These are phyloP conservation scores for Chouioia cunea DNA, from an alignment of 2,888 invertebrate species.

Conservation along the genomic window DNA sequence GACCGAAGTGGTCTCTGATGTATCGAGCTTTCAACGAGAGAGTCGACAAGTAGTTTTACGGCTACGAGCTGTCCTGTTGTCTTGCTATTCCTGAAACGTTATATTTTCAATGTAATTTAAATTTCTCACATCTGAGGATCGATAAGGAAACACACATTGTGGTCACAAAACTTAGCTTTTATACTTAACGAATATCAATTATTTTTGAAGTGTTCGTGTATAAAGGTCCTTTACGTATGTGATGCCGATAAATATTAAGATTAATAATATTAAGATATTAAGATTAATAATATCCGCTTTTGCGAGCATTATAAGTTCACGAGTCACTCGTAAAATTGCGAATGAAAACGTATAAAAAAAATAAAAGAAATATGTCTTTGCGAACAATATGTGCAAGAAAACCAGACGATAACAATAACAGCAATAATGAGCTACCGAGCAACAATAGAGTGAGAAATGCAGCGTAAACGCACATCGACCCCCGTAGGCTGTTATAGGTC, in stretches of 20 bases:
- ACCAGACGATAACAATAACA: background rate
- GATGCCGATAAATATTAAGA: too few species aligned
- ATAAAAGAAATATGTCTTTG: background rate
- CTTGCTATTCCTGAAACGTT: too few species aligned
- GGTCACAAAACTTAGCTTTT: too few species aligned
- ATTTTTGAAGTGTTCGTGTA: too few species aligned
- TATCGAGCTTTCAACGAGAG: conserved; percentile 32
- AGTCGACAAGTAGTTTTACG: conserved; percentile 5
- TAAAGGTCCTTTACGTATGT: too few species aligned
- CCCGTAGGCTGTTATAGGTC: conserved; percentile 26
- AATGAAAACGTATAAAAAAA: conserved; percentile 14
- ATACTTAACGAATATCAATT: too few species aligned
- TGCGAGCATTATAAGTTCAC: too few species aligned
- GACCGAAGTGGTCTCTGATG: background rate
- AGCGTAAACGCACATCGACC: background rate
- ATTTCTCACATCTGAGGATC: too few species aligned
- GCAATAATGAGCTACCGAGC: conserved; percentile 24
- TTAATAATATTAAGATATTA: too few species aligned
- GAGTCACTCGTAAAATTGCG: background rate
- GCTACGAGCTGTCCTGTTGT: background rate
- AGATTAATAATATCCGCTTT: too few species aligned
- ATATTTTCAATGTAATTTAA: too few species aligned
- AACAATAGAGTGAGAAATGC: background rate
- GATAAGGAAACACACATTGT: too few species aligned
- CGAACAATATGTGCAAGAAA: conserved; percentile 1